Evolutionary conservation across 2,797 vertebrate genomes (phyloP).

Genomic region (Hippoglossus hippoglossus): DNA sequence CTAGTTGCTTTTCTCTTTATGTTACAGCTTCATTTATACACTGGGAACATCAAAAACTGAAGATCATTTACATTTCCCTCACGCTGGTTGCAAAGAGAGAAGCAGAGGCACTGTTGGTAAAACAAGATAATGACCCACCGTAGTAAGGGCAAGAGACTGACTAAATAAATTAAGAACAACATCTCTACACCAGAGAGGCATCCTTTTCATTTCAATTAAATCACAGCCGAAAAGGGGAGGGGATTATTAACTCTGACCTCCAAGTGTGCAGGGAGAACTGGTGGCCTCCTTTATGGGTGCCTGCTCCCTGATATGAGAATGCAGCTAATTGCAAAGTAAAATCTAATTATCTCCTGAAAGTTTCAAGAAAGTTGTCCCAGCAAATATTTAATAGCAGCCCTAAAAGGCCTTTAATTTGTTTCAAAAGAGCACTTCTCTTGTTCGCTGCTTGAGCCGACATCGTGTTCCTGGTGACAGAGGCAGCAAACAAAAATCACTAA

Average conservation of each 20-base stretch:
- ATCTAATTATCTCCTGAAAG: slow-evolving; percentile 69
- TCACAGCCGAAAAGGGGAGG: slow-evolving; percentile 61
- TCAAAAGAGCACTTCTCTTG: slow-evolving; percentile 31
- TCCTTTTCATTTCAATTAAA: slow-evolving; percentile 78
- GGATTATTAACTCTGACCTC: slow-evolving; percentile 68
- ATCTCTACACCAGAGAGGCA: slow-evolving; percentile 61
- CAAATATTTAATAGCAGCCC: slow-evolving; percentile 43
- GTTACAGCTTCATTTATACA: slow-evolving; percentile 35
- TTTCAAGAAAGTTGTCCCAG: slow-evolving; percentile 52
- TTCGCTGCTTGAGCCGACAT: slow-evolving; percentile 13
- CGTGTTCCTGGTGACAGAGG: slow-evolving; percentile 20
- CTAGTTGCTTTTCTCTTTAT: slow-evolving; percentile 33
- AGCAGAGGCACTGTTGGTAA: slow-evolving; percentile 67
- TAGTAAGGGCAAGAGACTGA: slow-evolving; percentile 63
- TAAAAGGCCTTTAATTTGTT: slow-evolving; percentile 48
- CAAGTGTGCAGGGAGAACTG: slow-evolving; percentile 62
- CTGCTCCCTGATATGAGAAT: slow-evolving; percentile 68
- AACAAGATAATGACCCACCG: slow-evolving; percentile 76
- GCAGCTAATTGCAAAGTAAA: slow-evolving; percentile 74
- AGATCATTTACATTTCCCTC: slow-evolving; percentile 61
- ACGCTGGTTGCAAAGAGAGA: slow-evolving; percentile 46
- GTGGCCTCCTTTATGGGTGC: slow-evolving; percentile 64
- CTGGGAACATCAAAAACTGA: slow-evolving; percentile 18
- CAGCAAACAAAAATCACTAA: slow-evolving; percentile 8
- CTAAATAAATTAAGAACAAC: slow-evolving; percentile 79